Conservation (phyloP, 1,140 invertebrate species). For the Dreissena rostriformis region DNA sequence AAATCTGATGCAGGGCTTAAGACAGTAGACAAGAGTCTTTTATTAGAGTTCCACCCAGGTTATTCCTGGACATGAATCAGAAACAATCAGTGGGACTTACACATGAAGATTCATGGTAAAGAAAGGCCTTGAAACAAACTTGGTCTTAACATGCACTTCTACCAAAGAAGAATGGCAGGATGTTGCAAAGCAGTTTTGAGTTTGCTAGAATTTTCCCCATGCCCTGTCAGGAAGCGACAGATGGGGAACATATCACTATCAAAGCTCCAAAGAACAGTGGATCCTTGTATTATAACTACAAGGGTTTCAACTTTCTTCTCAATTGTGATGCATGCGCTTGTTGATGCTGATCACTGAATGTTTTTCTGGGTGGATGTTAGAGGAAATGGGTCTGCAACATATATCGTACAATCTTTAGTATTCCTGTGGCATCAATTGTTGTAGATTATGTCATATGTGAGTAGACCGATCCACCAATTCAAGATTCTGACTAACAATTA, state of each 20-base stretch:
- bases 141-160: conserved; percentile 1
- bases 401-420: too few species aligned
- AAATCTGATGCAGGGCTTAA: too few species aligned
- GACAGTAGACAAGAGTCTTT: too few species aligned
- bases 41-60: too few species aligned
- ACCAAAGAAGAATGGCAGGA: background rate
- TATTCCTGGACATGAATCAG: too few species aligned
- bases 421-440: too few species aligned
- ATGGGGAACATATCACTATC: conserved; percentile 80
- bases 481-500: too few species aligned
- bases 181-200: conserved; percentile 39
- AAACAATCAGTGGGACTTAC: too few species aligned
- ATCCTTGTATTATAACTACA: conserved; percentile 77
- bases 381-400: conserved; percentile 48
- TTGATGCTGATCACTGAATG: conserved; percentile 78
- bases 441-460: too few species aligned
- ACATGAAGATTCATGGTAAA: too few species aligned
- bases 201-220: conserved; percentile 50
- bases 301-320: conserved; percentile 72
- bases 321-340: conserved; percentile 75
- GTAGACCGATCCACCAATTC: too few species aligned
- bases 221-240: conserved; percentile 57
- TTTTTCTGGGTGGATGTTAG: conserved; percentile 71
- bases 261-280: conserved; percentile 72
- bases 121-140: too few species aligned